Evolutionary conservation across 2,113 vertebrate genomes (phyloP), one percentile per base, ranked within the genome.

Genomic region (Perca flavescens): DNA sequence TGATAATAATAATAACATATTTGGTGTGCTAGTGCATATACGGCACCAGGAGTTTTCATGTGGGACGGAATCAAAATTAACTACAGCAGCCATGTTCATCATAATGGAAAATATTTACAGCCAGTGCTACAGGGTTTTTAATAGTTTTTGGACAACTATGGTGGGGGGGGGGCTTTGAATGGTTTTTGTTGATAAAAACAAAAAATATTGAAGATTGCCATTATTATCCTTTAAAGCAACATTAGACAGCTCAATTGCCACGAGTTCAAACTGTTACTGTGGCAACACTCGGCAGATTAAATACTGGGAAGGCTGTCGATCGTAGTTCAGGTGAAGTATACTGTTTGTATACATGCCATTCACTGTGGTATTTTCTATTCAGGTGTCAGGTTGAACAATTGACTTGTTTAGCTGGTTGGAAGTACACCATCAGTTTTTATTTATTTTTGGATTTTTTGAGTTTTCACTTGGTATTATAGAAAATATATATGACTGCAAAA

Each of bases 341-440:
- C 7, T 73, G 14, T 63, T 66, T 49, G n/a, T 28, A 28, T 40
- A 1, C 3, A 7, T 68, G 16, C 46, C 53, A 58, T 46, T 47
- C 9, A 3, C 16, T 52, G 10, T 1, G 6, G 53, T 28, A 16
- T 71, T 25, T 62, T 54, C 10, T 46, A 16, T 36, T 50, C 46
- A 36, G 72, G 57, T 62, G 47, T 78, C 64, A 28, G 16, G 43
- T 43, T 43, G 5, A 40, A 12, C 76, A 61, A 34, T 52, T 62
- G 12, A 52, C 47, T 62, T 43, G 2, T 21, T 54, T n/a, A 1
- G 22, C 17, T 47, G 47, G 19, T 34, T 34, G 58, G 3, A 50
- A 17, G 25, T 46, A 22, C 14, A 25, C 8, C 19, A 3, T 19
- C 16, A 17, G 15, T 52, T 28, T 72, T 63, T 14, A 19, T 47